Base-by-base conservation (phyloP, 2,113 vertebrate species). In the Bujurquina vittata region DNA sequence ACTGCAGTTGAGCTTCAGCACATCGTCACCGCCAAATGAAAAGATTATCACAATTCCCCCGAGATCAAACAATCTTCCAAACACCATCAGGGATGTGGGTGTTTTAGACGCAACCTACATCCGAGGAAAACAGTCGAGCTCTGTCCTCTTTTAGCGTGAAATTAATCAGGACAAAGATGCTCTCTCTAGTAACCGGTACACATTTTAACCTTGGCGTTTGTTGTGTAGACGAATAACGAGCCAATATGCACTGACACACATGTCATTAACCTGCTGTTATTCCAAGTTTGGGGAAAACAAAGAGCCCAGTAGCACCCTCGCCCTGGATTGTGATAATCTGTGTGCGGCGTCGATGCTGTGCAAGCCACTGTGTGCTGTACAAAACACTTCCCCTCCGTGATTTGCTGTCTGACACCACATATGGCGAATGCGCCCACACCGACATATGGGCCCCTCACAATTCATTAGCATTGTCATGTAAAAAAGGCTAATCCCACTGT, bases 391-490 rank as follows among this genome's bases (percentile, higher is more conserved):
- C 87, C 78, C 76, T 75, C 59, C n/a, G 8, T 87, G 87, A 78
- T 84, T 62, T 56, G 75, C 81, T 77, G 83, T 88, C 90, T 87
- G 87, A 78, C 87, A 79, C 79, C 92, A 87, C 92, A 92, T 93
- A 93, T 92, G 91, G 89, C 87, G 15, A 82, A 87, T 9, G 84
- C 10, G 46, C 84, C 87, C 85, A 73, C 75, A 12, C n/a, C 12
- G 76, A 88, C 88, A 92, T 91, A 91, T 91, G 85, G 88, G 75
- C 55, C 77, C 43, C 91, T 81, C 87, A 77, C 90, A 89, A 91
- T 89, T 94, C 90, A 94, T 91, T 91, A 91, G 84, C 90, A 85
- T 91, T 91, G 89, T 91, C 92, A 92, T 90, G 93, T 84, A 92
- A 94, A 94, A 40, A 85, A 92, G 87, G 85, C 35, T 62, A 82